Base-by-base conservation (phyloP, 2,797 vertebrate genomes). In the Platalea minor region DNA sequence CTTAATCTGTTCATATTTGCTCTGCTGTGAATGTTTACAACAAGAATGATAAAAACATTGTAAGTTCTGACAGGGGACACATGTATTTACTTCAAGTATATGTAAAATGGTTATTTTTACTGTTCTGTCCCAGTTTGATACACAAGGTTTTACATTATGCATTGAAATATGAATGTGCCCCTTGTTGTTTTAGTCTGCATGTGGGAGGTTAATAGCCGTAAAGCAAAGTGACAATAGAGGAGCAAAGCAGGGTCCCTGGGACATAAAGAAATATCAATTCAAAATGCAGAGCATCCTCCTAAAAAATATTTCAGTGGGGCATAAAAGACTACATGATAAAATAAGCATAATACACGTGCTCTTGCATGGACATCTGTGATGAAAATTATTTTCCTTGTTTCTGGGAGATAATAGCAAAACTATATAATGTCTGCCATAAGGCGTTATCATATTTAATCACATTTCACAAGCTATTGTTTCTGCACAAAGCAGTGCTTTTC, bases 71-170 rank as follows among this genome's bases (percentile, higher is more conserved):
- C 65, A 85, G 46, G 68, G 39, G 72, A 92, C 41, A 64, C 43
- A 78, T 89, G 81, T 83, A 78, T 94, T 92, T 91, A 80, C 60
- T 85, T 88, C 53, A 89, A 89, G 54, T 50, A 33, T 75, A 83
- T 59, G 61, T 43, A 83, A 93, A 91, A 68, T 75, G 21, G 50
- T 93, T 89, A 50, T 84, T 93, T 92, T 91, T 68, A 65, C 28
- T 51, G 17, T 83, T 96, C 45, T 84, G 68, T 68, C 60, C 53
- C 81, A 74, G 63, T 87, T 89, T 88, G 88, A 88, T 69, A 43
- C 24, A 65, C 33, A 60, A 50, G 5, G 12, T 75, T 94, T 91
- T 93, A 61, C 28, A 68, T 78, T 89, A 84, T 56, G 35, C 17
- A 31, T 48, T 51, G 61, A 95, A 94, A 78, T 63, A 91, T 41